Evolutionary conservation across 2,113 vertebrate genomes (phyloP), one percentile per base, ranked within the genome.

Genomic region (Oncorhynchus gorbuscha): DNA sequence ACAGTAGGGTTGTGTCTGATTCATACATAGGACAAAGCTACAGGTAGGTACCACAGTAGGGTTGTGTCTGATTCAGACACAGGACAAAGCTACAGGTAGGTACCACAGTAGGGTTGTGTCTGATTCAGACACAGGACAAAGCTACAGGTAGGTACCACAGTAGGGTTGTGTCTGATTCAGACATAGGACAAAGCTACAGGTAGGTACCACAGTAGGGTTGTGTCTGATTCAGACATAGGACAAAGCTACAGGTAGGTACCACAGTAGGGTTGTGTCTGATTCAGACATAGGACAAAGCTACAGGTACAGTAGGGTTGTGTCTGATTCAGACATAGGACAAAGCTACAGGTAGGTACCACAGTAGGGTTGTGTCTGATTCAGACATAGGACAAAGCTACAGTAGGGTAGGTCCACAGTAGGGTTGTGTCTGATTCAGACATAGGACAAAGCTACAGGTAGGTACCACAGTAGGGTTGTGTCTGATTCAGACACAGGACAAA

Each of bases 101-200:
- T 32, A 32, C 4, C 30, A 32, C 30, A 1, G 30, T 32, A 32
- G 4, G 30, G 30, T 32, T 32, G 30, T 32, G 30, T 32, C 30
- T 32, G 30, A 32, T 32, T 32, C 30, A 32, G 30, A 32, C 32
- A 35, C 1, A 35, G 35, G 35, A 5, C 30, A 32, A 32, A 69
- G 77, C 84, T 96, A 94, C 86, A 84, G 16, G 94, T 96, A 90
- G 74, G 89, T 85, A 72, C 74, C 74, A 30, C 30, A 69, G 59
- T 48, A 84, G 66, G 83, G 74, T 81, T 8, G 49, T 76, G 82
- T 58, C 13, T 58, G 5, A 20, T 39, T 7, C 59, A 22, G 30
- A 32, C 32, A 35, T 1, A 35, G 35, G 35, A 1, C 30, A 32
- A 32, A 69, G 78, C 84, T 96, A 94, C 86, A 84, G 14, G 94